Evolutionary conservation across 2,113 vertebrate species (phyloP), one percentile per base, ranked within the genome.

Genomic region (Axis porcinus): DNA sequence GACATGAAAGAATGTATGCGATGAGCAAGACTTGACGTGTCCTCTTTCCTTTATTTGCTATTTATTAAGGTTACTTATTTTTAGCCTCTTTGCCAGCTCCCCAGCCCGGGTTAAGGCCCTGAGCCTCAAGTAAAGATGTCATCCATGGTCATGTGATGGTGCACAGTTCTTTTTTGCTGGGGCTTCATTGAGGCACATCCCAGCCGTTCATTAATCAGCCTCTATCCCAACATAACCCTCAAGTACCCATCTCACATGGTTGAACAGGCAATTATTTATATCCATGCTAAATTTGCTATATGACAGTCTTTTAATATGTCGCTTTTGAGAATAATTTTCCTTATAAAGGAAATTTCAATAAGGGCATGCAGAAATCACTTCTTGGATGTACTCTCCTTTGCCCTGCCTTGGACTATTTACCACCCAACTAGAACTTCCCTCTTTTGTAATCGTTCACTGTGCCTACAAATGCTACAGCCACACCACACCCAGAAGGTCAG

Each of bases 261-360:
- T 45, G 67, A 92, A 89, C 57, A 40, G 86, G 50, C 86, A 84
- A 36, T 95, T 96, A 83, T 91, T 97, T 95, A 97, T 87, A 86
- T 60, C 92, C 57, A 28, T 50, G 76, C 87, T 93, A 92, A 96
- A 90, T 92, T n/a, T 96, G 28, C 78, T 36, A 0, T 86, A 19
- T 96, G 95, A 74, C 58, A 96, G 78, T 55, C 83, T 96, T 50
- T 62, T 94, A 81, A 67, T 78, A n/a, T 93, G 85, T 87, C 27
- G 17, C 55, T 84, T 89, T 91, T 93, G 76, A 47, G 74, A 74
- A 95, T 95, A 76, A 95, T 87, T 89, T 95, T 96, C 30, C 45
- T 93, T 43, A 14, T 85, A 57, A 96, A 94, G 62, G 76, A 79
- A 86, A 60, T 70, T 81, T 92, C 60, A 88, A 64, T 78, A 85